phyloP scores from a whole-genome alignment of 1,140 invertebrate species.

The Drosophila bocki region DNA sequence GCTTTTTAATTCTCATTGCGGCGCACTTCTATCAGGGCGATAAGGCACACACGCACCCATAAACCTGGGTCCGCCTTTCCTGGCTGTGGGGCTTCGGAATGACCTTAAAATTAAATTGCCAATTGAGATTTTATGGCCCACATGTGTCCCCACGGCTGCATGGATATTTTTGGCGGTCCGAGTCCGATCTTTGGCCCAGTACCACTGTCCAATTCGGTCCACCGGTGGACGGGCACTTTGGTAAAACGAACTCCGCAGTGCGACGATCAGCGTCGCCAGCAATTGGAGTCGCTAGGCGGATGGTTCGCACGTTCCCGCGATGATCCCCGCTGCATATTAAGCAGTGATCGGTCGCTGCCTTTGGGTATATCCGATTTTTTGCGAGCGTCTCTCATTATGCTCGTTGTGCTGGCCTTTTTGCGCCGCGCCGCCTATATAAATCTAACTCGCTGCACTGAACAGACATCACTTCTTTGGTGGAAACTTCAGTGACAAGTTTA shows the following conservation, averaged over 20 bases:
- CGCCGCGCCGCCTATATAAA: constrained; percentile 79
- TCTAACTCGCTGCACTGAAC: constrained; percentile 75
- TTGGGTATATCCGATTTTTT: constrained; percentile 79
- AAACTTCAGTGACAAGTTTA: constrained; percentile 85
- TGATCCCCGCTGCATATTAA: constrained; percentile 65
- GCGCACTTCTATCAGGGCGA: constrained; percentile 63
- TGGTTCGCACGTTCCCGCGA: constrained; percentile 65
- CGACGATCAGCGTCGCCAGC: constrained; percentile 10
- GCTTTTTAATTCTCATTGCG: constrained; percentile 63
- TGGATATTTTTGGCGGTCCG: constrained; percentile 19
- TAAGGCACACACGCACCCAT: constrained; percentile 80
- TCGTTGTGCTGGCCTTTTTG: constrained; percentile 62
- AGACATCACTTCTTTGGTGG: constrained; percentile 85
- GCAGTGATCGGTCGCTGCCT: constrained; percentile 44
- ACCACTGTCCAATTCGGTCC: constrained; percentile 5
- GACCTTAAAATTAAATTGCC: constrained; percentile 71
- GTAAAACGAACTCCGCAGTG: constrained; percentile 45
- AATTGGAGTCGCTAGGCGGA: constrained; percentile 47
- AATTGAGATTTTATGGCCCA: constrained; percentile 70
- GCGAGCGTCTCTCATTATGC: constrained; percentile 70
- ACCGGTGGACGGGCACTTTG: constrained; percentile 19
- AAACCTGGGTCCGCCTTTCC: constrained; percentile 58
- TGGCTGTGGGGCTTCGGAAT: constrained; percentile 42
- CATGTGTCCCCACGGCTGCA: constrained; percentile 46
- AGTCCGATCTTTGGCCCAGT: constrained; percentile 32